These are phyloP conservation scores for Eriocheir sinensis DNA, from an alignment of 1,140 invertebrate genomes.

Conservation along the genomic window DNA sequence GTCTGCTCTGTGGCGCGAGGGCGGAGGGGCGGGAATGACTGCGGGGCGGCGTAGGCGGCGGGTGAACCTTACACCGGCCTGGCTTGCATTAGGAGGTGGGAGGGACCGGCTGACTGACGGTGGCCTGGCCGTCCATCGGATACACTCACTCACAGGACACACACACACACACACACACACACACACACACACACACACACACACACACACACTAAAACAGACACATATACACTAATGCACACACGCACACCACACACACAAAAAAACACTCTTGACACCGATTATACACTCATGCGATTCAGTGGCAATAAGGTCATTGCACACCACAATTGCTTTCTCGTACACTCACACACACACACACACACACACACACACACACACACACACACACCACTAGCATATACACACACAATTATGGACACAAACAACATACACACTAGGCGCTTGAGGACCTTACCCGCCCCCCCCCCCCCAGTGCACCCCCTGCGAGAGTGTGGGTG, in stretches of 20 bases:
- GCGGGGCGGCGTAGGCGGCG: not conserved
- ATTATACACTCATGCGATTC: not conserved
- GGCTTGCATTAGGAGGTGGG: constrained; percentile 36
- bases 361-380: constrained; percentile 51
- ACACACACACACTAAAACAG: constrained; percentile 44
- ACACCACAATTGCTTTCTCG: not conserved
- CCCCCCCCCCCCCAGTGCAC: not conserved
- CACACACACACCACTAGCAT: constrained; percentile 31
- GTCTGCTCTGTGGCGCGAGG: constrained; percentile 15
- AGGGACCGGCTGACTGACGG: constrained; percentile 13
- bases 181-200: constrained; percentile 54
- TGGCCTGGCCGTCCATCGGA: not conserved
- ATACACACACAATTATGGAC: constrained; percentile 1
- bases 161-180: constrained; percentile 36
- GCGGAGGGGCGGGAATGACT: constrained; percentile 27
- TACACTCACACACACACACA: constrained; percentile 49
- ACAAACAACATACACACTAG: constrained; percentile 8
- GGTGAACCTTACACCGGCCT: constrained; percentile 45
- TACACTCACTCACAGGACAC: not conserved
- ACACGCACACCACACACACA: constrained; percentile 52
- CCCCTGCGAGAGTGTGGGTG: too few species aligned
- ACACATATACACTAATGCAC: constrained; percentile 31
- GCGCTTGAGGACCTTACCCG: not conserved
- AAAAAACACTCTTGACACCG: not conserved
- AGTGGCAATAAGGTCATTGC: not conserved